Evolutionary conservation across 2,797 vertebrate species (phyloP), one percentile per base, ranked within the genome.

Genomic region (Scolopax rusticola): DNA sequence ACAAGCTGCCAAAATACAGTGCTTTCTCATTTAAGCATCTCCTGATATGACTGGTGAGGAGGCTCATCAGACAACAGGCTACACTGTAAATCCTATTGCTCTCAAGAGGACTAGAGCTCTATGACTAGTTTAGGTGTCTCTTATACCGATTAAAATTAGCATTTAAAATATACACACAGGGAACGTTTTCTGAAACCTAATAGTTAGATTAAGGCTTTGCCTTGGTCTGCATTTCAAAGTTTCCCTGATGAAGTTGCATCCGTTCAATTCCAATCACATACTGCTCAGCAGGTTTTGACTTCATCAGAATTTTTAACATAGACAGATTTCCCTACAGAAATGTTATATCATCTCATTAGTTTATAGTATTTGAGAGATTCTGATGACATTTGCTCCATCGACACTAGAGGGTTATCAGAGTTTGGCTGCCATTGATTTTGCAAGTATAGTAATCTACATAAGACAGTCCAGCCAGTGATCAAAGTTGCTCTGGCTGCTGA

Each of bases 91-190:
- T 79, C 30, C 51, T 75, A 86, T 63, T 94, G 57, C 45, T 87
- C 92, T 93, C 88, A 64, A 71, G 92, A 93, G 84, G 54, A 50
- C 74, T 90, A 57, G 25, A 71, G 48, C 48, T 90, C 61, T 61
- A 57, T 14, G 30, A 61, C 82, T 78, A 75, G 70, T 75, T 94
- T 71, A 80, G 63, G 83, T 67, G n/a, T 67, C 64, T 91, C 54
- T 79, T 41, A 24, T 4, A 74, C 65, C 77, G 89, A 95, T 93
- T 95, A 84, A 91, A 95, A 95, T 95, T 93, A 92, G 45, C 84
- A 93, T 92, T 89, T 95, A 85, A 95, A 94, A 93, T 86, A 70
- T 10, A 87, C 79, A 61, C 73, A 57, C 2, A 18, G 89, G 84
- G 81, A 95, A 50, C 14, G 9, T 65, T 84, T 87, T 67, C 65